These are phyloP conservation scores for Tympanoctomys barrerae DNA, from an alignment of 2,797 vertebrate species.

Conservation along the genomic window DNA sequence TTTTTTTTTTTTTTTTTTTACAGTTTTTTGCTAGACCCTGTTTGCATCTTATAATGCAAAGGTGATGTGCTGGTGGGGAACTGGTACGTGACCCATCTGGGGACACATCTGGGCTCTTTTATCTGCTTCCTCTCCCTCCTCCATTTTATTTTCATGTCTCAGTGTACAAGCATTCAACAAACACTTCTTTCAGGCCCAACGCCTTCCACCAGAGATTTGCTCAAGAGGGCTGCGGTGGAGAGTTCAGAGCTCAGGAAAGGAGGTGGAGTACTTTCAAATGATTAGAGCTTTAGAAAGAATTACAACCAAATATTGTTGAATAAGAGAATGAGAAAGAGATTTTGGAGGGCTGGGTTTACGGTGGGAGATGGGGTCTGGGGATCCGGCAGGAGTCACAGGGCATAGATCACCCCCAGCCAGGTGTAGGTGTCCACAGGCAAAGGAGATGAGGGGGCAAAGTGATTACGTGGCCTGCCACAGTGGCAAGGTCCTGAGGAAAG, in stretches of 20 bases:
- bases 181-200: not conserved
- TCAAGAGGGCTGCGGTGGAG: too few relatives aligned
- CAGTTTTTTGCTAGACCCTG: not conserved
- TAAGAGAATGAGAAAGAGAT: not conserved
- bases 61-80: not conserved
- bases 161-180: not conserved
- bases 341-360: not conserved
- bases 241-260: not conserved
- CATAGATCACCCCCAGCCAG: too few relatives aligned
- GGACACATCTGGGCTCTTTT: not conserved
- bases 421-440: accelerated
- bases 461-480: accelerated
- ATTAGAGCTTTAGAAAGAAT: not conserved
- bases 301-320: not conserved
- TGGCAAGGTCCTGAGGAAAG: not conserved
- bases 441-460: too few relatives aligned
- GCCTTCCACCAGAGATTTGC: too few relatives aligned
- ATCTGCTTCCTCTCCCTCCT: not conserved
- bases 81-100: not conserved
- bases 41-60: not conserved
- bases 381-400: too few relatives aligned
- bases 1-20: not conserved
- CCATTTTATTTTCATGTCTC: not conserved
- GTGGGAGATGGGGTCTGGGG: too few relatives aligned
- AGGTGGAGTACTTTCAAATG: not conserved